Evolutionary conservation across 2,888 invertebrate species (phyloP), one percentile per base, ranked within the genome.

Genomic region (Megaustenia siamemsis): DNA sequence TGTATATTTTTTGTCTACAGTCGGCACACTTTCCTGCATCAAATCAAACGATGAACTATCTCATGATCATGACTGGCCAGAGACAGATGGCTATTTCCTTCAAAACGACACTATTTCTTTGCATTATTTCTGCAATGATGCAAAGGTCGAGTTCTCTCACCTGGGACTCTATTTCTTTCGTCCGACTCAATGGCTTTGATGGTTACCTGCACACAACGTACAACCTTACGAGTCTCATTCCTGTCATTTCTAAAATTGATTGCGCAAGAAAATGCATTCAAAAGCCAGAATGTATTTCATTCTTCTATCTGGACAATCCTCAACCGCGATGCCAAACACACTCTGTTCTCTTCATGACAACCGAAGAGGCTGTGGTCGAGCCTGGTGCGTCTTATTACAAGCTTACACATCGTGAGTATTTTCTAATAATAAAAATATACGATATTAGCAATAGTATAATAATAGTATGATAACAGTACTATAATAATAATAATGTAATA

Each of bases 341-440:
- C n/a, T 84, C 84, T 56, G 49, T 84, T 10, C 45, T 84, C 12
- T 84, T 79, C 49, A 71, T 79, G 5, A 71, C 18, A 3, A 45
- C 79, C 12, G 73, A 79, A 8, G 75, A 79, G 63, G 71, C 79
- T 8, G 2, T 15, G 15, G 2, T 63, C 24, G 24, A 43, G 28
- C 24, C 45, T 18, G 79, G 84, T 21, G 63, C 63, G n/a, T 73
- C 84, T 10, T 84, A 84, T 79, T 84, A 79, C 79, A 60, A 73
- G 73, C 60, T 84, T n/a, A 79, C 71, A 53, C 79, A 79, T 73
- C 79, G 84, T 84, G n/a, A n/a, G n/a, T n/a, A n/a, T n/a, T n/a
- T n/a, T n/a, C n/a, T n/a, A n/a, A n/a, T n/a, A n/a, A n/a, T n/a
- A n/a, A n/a, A n/a, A n/a, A n/a, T n/a, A n/a, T n/a, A n/a, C n/a